phyloP scores from a whole-genome alignment of 2,113 vertebrate species.

The Diphyllodes magnificus region DNA sequence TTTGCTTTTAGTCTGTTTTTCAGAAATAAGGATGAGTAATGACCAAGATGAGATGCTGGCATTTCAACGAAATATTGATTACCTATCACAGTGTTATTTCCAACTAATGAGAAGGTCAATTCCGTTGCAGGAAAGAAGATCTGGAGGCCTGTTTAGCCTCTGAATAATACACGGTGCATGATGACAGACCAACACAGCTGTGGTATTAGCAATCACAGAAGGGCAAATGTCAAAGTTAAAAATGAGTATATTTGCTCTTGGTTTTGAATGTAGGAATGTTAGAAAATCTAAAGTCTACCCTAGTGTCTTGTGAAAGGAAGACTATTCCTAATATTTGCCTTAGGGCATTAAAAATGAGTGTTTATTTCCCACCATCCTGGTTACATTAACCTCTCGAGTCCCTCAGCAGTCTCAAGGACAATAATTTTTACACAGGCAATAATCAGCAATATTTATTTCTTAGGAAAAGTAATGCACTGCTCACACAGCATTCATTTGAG shows the following conservation, averaged over 20 bases:
- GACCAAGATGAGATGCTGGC: neutral
- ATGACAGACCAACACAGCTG: neutral
- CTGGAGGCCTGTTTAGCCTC: slow-evolving; percentile 8
- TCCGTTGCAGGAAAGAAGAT: neutral
- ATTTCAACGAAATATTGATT: slow-evolving; percentile 51
- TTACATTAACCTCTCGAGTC: neutral
- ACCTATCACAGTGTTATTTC: slow-evolving; percentile 43
- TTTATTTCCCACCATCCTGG: neutral
- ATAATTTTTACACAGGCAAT: neutral
- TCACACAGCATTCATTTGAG: neutral
- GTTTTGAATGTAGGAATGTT: neutral
- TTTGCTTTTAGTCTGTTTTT: neutral
- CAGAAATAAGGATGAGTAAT: slow-evolving; percentile 21
- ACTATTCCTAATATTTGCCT: neutral
- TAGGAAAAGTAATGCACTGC: neutral
- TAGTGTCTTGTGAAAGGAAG: neutral
- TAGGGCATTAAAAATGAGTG: neutral
- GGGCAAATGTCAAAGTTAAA: neutral
- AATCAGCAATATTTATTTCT: neutral
- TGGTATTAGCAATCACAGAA: neutral
- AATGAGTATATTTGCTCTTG: neutral
- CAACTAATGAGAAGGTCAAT: slow-evolving; percentile 55
- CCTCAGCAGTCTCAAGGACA: neutral
- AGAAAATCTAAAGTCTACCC: neutral
- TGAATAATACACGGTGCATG: neutral